These are phyloP conservation scores for Caradrina kadenii DNA, from an alignment of 2,888 invertebrate species.

Conservation along the genomic window DNA sequence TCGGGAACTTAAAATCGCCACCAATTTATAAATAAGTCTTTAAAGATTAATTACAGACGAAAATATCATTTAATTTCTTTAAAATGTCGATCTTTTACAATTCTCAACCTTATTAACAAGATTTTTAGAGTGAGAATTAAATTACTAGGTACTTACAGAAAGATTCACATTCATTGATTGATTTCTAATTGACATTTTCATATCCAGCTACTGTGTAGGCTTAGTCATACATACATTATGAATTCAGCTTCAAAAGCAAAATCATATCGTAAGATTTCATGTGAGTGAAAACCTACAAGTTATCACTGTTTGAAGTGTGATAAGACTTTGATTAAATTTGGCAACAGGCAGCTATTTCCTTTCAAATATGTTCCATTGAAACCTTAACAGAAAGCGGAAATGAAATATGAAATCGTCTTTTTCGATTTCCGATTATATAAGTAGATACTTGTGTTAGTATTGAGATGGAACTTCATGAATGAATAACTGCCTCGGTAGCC, in stretches of 20 bases:
- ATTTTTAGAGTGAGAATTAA: no score
- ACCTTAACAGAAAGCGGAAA: slow-evolving; percentile 35
- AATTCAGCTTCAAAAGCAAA: slow-evolving; percentile 17
- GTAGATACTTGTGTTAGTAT: no score
- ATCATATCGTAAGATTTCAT: slow-evolving; percentile 10
- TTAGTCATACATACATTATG: not conserved
- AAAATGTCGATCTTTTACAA: not conserved
- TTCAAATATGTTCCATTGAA: slow-evolving; percentile 16
- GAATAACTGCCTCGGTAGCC: no score
- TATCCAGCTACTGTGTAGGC: no score
- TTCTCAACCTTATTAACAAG: not conserved
- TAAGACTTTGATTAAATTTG: slow-evolving; percentile 35
- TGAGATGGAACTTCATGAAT: not conserved
- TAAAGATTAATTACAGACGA: no score
- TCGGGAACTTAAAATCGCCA: no score
- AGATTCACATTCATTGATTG: no score
- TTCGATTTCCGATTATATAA: slow-evolving; percentile 13
- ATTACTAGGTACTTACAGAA: no score
- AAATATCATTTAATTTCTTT: not conserved
- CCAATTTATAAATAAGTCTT: no score
- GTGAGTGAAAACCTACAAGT: slow-evolving; percentile 3
- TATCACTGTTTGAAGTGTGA: slow-evolving; percentile 35
- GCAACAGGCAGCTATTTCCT: not conserved
- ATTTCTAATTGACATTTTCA: slow-evolving; percentile 7
- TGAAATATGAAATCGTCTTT: slow-evolving; percentile 3